Percentiles rank a stretch among this genome's conserved stretches.
These are phyloP conservation scores for Phalacrocorax carbo DNA, from an alignment of 2,113 vertebrate genomes.

Conservation along the genomic window DNA sequence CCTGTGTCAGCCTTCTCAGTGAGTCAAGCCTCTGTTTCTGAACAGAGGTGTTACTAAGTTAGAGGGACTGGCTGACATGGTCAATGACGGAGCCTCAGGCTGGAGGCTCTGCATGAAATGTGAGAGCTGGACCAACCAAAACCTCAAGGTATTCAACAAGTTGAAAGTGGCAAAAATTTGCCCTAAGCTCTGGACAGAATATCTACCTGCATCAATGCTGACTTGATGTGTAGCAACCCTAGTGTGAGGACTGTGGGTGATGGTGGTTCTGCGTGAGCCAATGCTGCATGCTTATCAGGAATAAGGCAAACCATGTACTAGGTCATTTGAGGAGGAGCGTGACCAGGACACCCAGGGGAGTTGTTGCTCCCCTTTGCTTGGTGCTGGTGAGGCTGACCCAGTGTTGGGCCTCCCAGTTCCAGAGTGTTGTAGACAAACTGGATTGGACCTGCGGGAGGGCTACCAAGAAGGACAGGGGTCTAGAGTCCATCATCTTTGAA, in stretches of 20 bases:
- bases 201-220: too few relatives aligned
- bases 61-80: not conserved
- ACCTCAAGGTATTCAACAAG: not conserved
- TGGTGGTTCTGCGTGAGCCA: not conserved
- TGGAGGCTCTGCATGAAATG: not conserved
- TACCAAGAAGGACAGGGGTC: not conserved
- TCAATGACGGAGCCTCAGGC: not conserved
- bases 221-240: not conserved
- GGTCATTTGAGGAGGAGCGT: not conserved
- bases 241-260: not conserved
- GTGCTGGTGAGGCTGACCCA: not conserved
- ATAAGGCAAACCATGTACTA: not conserved
- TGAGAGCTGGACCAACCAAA: not conserved
- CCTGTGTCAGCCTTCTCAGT: not conserved
- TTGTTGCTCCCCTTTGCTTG: not conserved
- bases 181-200: not conserved
- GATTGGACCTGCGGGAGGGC: not conserved
- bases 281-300: not conserved
- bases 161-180: not conserved
- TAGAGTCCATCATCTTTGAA: not conserved
- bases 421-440: not conserved
- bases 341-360: not conserved
- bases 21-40: not conserved
- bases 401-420: not conserved
- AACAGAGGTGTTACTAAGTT: not conserved